Evolutionary conservation across 1,140 invertebrate species (phyloP).

Genomic region (Drosophila asahinai): DNA sequence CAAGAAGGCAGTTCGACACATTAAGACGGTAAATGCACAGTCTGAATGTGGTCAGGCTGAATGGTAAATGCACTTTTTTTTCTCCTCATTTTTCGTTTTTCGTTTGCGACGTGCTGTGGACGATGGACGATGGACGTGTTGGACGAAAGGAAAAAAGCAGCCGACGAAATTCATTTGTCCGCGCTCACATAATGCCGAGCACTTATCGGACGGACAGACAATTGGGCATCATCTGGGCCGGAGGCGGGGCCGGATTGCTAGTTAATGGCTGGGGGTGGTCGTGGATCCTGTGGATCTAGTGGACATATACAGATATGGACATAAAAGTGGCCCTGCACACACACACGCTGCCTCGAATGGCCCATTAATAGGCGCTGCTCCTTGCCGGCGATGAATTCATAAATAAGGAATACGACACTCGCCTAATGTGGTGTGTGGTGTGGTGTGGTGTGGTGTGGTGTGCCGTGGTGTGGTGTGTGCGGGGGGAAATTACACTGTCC

Average conservation of each 20-base stretch:
- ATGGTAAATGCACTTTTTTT: slow-evolving; percentile 32
- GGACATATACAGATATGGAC: slow-evolving; percentile 6
- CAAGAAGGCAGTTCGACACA: slow-evolving; percentile 34
- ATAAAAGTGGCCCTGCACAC: slow-evolving; percentile 17
- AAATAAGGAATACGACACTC: slow-evolving; percentile 39
- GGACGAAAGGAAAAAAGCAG: slow-evolving; percentile 1
- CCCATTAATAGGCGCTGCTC: slow-evolving; percentile 42
- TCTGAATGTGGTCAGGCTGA: slow-evolving; percentile 25
- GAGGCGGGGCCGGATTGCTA: slow-evolving; percentile 8
- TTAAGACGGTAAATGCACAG: slow-evolving; percentile 38
- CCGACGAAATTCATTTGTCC: slow-evolving; percentile 28
- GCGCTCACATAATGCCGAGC: slow-evolving; percentile 35
- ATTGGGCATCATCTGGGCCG: slow-evolving; percentile 35
- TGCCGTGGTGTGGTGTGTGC: slow-evolving; percentile 1
- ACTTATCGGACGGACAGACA: slow-evolving; percentile 39
- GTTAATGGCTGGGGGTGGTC: neutral
- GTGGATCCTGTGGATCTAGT: slow-evolving; percentile 5
- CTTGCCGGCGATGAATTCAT: slow-evolving; percentile 42
- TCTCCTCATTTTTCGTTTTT: neutral
- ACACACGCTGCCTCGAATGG: slow-evolving; percentile 14
- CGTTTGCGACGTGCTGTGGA: neutral
- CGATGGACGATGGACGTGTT: neutral
- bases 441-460: neutral
- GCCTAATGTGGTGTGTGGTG: slow-evolving; percentile 18
- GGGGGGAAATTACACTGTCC: slow-evolving; percentile 63